Evolutionary conservation across 2,113 vertebrate genomes (phyloP).

Genomic region (Aramus guarauna): DNA sequence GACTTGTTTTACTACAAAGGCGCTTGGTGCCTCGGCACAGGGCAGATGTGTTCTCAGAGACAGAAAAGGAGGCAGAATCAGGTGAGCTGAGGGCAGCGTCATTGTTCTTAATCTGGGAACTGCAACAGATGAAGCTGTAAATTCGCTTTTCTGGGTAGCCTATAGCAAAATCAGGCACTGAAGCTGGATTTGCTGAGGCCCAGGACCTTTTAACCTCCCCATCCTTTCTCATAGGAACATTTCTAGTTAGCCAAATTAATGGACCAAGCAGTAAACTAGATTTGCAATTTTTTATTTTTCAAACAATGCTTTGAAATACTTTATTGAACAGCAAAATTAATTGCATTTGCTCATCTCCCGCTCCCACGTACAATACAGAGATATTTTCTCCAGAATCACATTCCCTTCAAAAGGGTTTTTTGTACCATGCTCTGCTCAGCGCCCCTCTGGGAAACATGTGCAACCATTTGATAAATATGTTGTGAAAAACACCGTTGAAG

Average conservation of each 20-base stretch:
- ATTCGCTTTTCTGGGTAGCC: background rate
- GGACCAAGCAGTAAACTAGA: background rate
- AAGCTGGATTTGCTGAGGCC: background rate
- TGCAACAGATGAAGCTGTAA: background rate
- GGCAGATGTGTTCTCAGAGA: background rate
- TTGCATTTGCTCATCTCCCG: background rate
- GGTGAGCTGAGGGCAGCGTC: background rate
- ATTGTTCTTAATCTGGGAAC: background rate
- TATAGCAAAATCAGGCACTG: background rate
- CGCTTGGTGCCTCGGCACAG: background rate
- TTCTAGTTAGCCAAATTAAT: background rate
- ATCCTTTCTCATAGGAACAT: background rate
- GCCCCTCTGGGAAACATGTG: background rate
- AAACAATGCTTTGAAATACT: background rate
- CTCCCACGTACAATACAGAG: background rate
- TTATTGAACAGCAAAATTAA: background rate
- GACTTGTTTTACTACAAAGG: background rate
- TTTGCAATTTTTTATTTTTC: background rate
- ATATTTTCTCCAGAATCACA: background rate
- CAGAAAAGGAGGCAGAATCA: background rate
- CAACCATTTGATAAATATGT: background rate
- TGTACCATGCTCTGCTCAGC: background rate
- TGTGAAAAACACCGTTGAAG: background rate
- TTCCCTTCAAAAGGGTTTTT: background rate
- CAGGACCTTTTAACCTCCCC: background rate